A percentile compares a stretch with the other conserved stretches of the same genome.
These are phyloP conservation scores for Tillus elongatus DNA, from an alignment of 2,888 invertebrate species.

Conservation along the genomic window DNA sequence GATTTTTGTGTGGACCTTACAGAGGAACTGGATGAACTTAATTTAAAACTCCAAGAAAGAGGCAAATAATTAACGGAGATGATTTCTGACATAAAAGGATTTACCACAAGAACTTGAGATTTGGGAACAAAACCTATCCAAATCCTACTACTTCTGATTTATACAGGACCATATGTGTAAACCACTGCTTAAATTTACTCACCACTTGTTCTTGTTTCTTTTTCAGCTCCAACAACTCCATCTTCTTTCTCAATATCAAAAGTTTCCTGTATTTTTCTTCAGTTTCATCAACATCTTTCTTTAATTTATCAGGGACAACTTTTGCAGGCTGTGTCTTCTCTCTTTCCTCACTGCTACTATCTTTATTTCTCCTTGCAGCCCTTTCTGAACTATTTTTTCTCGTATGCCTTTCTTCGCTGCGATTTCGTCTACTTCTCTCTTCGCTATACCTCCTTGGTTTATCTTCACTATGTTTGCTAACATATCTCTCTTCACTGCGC, in stretches of 20 bases:
- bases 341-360: constrained; percentile 16
- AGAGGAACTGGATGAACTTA: too few relatives aligned
- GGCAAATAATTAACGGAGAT: too few relatives aligned
- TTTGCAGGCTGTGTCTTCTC: constrained; percentile 10
- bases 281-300: constrained; percentile 30
- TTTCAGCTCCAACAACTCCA: constrained; percentile 50
- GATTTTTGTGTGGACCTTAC: too few relatives aligned
- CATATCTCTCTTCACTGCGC: constrained; percentile 11
- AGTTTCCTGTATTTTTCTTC: constrained; percentile 39
- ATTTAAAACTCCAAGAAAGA: too few relatives aligned
- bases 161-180: too few relatives aligned
- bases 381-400: constrained; percentile 22
- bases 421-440: constrained; percentile 15
- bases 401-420: constrained; percentile 17
- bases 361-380: constrained; percentile 14
- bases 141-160: too few relatives aligned
- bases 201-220: constrained; percentile 45
- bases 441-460: constrained; percentile 7
- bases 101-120: too few relatives aligned
- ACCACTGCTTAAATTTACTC: too few relatives aligned
- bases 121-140: too few relatives aligned
- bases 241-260: constrained; percentile 50
- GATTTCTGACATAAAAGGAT: too few relatives aligned
- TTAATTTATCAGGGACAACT: constrained; percentile 16
- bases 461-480: background rate